Conservation (phyloP, 2,113 vertebrate genomes). For the Corapipo altera region DNA sequence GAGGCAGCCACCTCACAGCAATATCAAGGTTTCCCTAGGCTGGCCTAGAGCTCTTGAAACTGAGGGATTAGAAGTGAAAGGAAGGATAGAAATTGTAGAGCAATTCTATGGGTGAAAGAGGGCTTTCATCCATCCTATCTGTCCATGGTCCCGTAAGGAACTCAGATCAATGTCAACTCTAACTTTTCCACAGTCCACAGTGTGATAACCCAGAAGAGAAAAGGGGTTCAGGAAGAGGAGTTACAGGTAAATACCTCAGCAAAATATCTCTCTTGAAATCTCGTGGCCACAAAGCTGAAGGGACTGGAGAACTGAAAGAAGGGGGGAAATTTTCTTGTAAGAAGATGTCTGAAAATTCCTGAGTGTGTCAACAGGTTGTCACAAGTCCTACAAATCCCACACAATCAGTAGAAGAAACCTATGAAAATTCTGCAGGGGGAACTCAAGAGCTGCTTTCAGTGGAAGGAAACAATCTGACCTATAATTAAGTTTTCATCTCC, state of each 20-base stretch:
- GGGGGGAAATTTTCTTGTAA: background rate
- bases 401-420: background rate
- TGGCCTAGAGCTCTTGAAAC: background rate
- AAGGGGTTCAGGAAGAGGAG: background rate
- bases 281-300: background rate
- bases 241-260: background rate
- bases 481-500: constrained; percentile 69
- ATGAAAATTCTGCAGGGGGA: constrained; percentile 57
- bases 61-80: background rate
- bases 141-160: background rate
- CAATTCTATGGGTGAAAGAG: background rate
- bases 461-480: constrained; percentile 28
- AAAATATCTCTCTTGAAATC: background rate
- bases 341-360: background rate
- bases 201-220: background rate
- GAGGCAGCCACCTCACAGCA: background rate
- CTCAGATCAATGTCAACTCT: background rate
- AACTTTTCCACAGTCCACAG: background rate
- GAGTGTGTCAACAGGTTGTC: background rate
- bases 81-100: background rate
- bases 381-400: background rate
- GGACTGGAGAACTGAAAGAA: background rate
- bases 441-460: constrained; percentile 46
- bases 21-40: background rate
- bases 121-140: background rate